phyloP scores from a whole-genome alignment of 2,888 invertebrate species.

The Alloplasta piceator region DNA sequence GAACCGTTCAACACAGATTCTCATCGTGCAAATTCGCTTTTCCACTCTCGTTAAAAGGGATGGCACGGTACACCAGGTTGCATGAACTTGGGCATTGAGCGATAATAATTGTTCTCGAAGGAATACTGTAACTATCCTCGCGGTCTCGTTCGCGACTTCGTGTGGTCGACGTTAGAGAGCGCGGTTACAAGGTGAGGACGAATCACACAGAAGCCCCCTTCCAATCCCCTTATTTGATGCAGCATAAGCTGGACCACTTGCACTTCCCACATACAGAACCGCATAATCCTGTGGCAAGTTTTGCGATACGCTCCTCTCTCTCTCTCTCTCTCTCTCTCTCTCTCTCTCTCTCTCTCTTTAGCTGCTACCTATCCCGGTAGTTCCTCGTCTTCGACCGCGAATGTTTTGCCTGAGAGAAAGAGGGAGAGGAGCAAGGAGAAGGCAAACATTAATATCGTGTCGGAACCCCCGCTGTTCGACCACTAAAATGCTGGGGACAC shows the following conservation, averaged over 20 bases:
- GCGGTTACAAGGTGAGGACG: constrained; percentile 59
- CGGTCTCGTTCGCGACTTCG: constrained; percentile 35
- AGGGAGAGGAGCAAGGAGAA: constrained; percentile 73
- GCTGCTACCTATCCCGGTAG: constrained; percentile 53
- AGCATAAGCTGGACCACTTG: constrained; percentile 41
- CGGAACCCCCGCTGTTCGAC: constrained; percentile 81
- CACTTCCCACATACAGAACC: constrained; percentile 52
- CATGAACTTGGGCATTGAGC: background rate
- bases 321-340: too few species aligned
- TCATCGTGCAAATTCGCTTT: too few species aligned
- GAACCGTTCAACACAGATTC: too few species aligned
- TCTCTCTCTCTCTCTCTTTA: background rate
- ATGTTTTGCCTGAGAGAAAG: constrained; percentile 64
- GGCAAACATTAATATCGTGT: constrained; percentile 83
- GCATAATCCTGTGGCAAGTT: constrained; percentile 59
- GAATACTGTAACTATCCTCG: constrained; percentile 18
- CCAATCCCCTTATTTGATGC: constrained; percentile 15
- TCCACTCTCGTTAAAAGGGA: too few species aligned
- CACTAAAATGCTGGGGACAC: constrained; percentile 83
- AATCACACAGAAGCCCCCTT: constrained; percentile 35
- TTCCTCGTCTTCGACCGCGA: constrained; percentile 59
- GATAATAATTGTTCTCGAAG: constrained; percentile 39
- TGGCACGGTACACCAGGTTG: too few species aligned
- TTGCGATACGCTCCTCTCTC: constrained; percentile 37
- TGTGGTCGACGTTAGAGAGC: constrained; percentile 37